Conservation (phyloP, 2,888 invertebrate genomes). For the Epistrophella euchroma region DNA sequence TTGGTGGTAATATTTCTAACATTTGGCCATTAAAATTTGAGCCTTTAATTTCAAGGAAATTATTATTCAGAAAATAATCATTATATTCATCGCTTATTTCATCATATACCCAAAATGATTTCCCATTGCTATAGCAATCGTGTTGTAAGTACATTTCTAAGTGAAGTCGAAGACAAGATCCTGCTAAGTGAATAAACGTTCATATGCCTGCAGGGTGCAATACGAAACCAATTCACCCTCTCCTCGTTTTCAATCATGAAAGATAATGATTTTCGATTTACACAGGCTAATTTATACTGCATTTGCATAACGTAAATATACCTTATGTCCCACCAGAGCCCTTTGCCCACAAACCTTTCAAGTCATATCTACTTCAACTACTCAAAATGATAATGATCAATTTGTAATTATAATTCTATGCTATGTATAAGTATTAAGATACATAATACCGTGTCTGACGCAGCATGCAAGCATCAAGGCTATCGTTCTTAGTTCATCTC, state of each 20-base stretch:
- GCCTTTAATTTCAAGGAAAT: background rate
- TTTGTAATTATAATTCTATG: constrained; percentile 71
- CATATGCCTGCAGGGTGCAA: constrained; percentile 36
- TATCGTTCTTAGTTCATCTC: constrained; percentile 36
- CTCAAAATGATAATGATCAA: constrained; percentile 62
- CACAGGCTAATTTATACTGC: constrained; percentile 51
- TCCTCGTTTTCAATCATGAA: constrained; percentile 14
- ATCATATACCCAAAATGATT: background rate
- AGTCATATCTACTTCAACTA: background rate
- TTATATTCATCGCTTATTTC: background rate
- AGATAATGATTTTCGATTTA: constrained; percentile 61
- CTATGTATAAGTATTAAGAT: too few species aligned
- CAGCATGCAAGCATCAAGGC: constrained; percentile 35
- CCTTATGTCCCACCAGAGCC: background rate
- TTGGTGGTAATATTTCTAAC: background rate
- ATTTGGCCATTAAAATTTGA: background rate
- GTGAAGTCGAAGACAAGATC: background rate
- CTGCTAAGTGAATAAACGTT: constrained; percentile 8
- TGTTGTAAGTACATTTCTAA: background rate
- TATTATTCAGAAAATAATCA: background rate
- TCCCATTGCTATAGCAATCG: background rate
- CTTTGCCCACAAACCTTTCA: constrained; percentile 2
- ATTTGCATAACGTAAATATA: constrained; percentile 44
- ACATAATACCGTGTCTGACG: background rate
- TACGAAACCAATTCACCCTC: constrained; percentile 31